Conservation (phyloP, 2,113 vertebrate species). For the Pangasianodon hypophthalmus region DNA sequence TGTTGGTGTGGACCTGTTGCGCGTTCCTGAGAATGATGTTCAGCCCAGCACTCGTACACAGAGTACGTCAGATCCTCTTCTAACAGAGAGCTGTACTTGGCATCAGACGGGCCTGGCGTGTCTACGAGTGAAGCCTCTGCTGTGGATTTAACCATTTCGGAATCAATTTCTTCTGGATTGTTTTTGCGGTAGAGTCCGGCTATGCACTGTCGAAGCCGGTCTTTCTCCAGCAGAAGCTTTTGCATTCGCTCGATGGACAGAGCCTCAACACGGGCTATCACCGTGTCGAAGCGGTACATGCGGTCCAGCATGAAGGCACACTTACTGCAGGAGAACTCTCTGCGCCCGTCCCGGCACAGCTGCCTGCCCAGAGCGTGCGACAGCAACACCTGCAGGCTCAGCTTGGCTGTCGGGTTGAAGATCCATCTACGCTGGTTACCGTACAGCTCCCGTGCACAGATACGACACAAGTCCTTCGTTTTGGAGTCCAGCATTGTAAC, state of each 20-base stretch:
- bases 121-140: constrained; percentile 71
- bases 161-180: constrained; percentile 65
- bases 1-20: constrained; percentile 8
- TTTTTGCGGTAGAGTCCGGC: constrained; percentile 83
- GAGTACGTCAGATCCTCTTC: constrained; percentile 90
- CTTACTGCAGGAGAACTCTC: constrained; percentile 96
- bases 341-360: constrained; percentile 84
- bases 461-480: constrained; percentile 90
- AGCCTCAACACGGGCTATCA: constrained; percentile 92
- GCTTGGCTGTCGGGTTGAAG: constrained; percentile 88
- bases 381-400: constrained; percentile 91
- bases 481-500: constrained; percentile 70
- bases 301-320: constrained; percentile 96
- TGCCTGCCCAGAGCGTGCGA: constrained; percentile 88
- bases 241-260: constrained; percentile 91
- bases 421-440: constrained; percentile 98
- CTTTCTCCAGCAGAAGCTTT: constrained; percentile 88
- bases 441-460: constrained; percentile 91
- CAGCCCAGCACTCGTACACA: constrained; percentile 87
- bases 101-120: constrained; percentile 76
- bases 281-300: constrained; percentile 93
- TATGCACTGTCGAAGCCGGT: constrained; percentile 87
- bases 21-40: constrained; percentile 72
- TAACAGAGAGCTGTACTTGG: constrained; percentile 79
- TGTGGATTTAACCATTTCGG: constrained; percentile 16